A percentile compares a stretch with the other conserved stretches of the same genome.
Evolutionary conservation across 2,797 vertebrate genomes (phyloP).

Genomic region (Parambassis ranga): DNA sequence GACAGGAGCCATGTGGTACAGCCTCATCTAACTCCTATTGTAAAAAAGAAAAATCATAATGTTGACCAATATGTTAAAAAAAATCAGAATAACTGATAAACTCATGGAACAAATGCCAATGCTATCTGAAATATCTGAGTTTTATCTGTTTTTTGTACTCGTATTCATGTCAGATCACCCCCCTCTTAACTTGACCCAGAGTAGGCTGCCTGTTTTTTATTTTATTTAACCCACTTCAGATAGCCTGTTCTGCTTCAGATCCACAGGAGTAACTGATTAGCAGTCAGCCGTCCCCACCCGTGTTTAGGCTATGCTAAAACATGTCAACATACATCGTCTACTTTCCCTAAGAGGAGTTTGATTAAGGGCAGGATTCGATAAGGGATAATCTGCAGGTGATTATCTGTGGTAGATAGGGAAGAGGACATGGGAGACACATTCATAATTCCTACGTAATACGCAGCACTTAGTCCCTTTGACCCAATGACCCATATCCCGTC

Average conservation of each 20-base stretch:
- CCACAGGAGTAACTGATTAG: conserved; percentile 34
- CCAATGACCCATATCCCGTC: conserved; percentile 77
- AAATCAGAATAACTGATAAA: not conserved
- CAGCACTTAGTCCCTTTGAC: conserved; percentile 69
- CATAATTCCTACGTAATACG: conserved; percentile 75
- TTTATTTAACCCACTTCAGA: conserved; percentile 22
- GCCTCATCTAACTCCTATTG: not conserved
- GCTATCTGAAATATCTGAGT: conserved; percentile 5
- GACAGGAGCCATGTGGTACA: not conserved
- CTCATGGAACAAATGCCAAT: no score
- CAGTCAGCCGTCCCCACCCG: conserved; percentile 4
- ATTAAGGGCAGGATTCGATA: conserved; percentile 56
- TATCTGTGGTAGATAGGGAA: conserved; percentile 52
- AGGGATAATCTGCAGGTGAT: conserved; percentile 71
- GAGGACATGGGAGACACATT: conserved; percentile 33
- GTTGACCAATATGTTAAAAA: not conserved
- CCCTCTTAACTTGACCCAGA: conserved; percentile 26
- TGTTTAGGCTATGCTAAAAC: conserved; percentile 42
- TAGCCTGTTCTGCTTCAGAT: not conserved
- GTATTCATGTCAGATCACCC: conserved; percentile 10
- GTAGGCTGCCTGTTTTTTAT: conserved; percentile 2
- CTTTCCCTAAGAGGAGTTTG: conserved; percentile 62
- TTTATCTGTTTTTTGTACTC: not conserved
- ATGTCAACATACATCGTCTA: conserved; percentile 40
- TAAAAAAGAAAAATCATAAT: not conserved